phyloP scores from a whole-genome alignment of 2,888 invertebrate species.

The Ophonus ardosiacus region DNA sequence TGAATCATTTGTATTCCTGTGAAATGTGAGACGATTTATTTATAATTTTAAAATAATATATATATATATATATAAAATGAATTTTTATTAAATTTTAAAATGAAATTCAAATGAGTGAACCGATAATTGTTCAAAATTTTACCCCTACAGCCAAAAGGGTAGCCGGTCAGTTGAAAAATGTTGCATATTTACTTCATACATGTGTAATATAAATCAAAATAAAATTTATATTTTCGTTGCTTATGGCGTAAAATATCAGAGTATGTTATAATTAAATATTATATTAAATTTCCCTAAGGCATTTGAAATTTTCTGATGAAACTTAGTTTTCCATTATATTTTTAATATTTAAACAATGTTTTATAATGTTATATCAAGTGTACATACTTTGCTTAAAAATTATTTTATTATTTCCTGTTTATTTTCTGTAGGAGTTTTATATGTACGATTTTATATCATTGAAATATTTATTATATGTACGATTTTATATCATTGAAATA shows the following conservation, averaged over 20 bases:
- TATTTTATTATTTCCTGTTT: neutral
- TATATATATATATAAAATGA: conserved; percentile 2
- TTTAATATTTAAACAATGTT: neutral
- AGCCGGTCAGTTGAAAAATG: neutral
- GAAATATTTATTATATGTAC: no score
- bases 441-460: no score
- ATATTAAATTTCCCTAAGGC: neutral
- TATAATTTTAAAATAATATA: no score
- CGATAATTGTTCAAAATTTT: neutral
- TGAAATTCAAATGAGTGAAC: neutral
- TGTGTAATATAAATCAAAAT: neutral
- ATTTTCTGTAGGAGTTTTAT: neutral
- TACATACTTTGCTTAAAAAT: neutral
- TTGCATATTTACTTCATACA: conserved; percentile 1
- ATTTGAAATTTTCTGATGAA: neutral
- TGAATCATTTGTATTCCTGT: no score
- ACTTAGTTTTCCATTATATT: neutral
- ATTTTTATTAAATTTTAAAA: neutral
- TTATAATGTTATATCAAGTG: neutral
- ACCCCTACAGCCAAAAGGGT: neutral
- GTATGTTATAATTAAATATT: neutral
- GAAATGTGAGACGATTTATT: no score
- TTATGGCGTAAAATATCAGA: neutral
- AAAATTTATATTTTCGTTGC: conserved; percentile 3
- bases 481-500: no score